A percentile compares a stretch with the other conserved stretches of the same genome.
phyloP scores from a whole-genome alignment of 2,113 vertebrate genomes.

The Crotophaga sulcirostris region DNA sequence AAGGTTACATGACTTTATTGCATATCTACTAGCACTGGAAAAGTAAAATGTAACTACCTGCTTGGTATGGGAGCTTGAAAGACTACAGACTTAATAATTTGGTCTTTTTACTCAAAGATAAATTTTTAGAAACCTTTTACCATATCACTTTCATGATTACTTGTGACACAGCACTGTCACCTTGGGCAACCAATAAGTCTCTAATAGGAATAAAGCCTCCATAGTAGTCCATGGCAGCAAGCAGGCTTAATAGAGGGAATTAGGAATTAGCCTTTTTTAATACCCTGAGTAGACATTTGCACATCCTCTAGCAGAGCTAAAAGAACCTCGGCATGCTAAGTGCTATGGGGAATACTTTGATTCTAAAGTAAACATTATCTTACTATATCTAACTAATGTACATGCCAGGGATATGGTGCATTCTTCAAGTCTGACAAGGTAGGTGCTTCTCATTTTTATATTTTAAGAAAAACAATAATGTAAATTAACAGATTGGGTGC shows the following conservation, averaged over 20 bases:
- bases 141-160: neutral
- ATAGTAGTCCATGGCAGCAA: constrained; percentile 59
- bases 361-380: neutral
- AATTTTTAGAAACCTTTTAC: neutral
- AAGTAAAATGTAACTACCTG: neutral
- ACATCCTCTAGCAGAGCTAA: constrained; percentile 34
- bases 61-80: neutral
- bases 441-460: neutral
- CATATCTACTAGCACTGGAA: neutral
- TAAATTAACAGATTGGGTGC: neutral
- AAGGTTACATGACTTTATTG: neutral
- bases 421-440: constrained; percentile 51
- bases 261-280: constrained; percentile 72
- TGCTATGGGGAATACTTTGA: neutral
- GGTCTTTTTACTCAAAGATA: neutral
- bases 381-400: neutral
- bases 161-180: constrained; percentile 44
- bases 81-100: neutral
- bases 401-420: constrained; percentile 9
- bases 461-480: neutral
- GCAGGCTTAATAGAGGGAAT: constrained; percentile 67
- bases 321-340: constrained; percentile 17
- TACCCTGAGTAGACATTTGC: constrained; percentile 11
- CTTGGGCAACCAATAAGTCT: constrained; percentile 50
- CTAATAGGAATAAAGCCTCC: constrained; percentile 47